A percentile compares a stretch with the other conserved stretches of the same genome.
These are phyloP conservation scores for Mus spretus DNA, from an alignment of 2,797 vertebrate species.

Conservation along the genomic window DNA sequence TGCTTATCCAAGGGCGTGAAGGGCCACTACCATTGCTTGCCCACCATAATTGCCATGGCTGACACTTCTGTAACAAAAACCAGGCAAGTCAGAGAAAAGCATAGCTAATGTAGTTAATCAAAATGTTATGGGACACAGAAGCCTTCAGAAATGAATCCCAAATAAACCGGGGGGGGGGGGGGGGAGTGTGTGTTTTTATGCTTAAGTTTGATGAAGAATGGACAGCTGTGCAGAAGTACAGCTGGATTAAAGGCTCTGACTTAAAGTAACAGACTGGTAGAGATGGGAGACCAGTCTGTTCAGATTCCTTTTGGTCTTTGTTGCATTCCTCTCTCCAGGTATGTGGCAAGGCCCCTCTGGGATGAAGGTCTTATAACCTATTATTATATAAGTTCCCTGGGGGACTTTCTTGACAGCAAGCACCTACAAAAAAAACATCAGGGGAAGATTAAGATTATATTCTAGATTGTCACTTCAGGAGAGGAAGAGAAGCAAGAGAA, in stretches of 20 bases:
- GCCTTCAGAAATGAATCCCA: background rate
- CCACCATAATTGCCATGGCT: background rate
- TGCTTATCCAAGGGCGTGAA: background rate
- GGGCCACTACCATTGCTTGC: background rate
- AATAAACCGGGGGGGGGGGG: background rate
- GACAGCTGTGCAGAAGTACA: background rate
- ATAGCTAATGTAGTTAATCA: slow-evolving; percentile 24
- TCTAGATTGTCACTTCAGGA: background rate
- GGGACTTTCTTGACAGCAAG: background rate
- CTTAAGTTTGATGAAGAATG: background rate
- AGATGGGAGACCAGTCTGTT: background rate
- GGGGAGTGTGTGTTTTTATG: background rate
- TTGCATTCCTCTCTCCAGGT: background rate
- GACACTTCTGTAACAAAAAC: background rate
- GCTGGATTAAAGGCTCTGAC: background rate
- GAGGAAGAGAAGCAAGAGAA: background rate
- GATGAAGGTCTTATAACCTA: background rate
- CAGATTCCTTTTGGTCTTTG: background rate
- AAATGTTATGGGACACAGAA: background rate
- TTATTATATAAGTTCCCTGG: background rate
- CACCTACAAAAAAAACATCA: background rate
- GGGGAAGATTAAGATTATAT: background rate
- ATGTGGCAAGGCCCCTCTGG: background rate
- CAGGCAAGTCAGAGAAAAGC: background rate
- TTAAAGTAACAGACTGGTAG: no score